Conservation (phyloP, 2,888 invertebrate species). For the Caenorhabditis angaria region DNA sequence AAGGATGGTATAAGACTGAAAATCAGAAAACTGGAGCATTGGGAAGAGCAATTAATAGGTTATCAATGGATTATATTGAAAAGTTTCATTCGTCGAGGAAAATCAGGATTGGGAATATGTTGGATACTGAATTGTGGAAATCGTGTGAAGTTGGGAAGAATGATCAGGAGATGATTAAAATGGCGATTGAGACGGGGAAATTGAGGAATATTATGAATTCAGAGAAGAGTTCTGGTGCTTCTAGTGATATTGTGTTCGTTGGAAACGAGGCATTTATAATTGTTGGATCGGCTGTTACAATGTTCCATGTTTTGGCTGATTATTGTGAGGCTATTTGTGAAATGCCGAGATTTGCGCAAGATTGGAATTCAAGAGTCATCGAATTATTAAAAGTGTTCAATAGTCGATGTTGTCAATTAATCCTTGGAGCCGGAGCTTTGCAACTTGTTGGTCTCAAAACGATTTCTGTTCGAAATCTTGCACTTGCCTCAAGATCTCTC, state of each 20-base stretch:
- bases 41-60: constrained; percentile 27
- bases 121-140: constrained; percentile 93
- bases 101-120: constrained; percentile 79
- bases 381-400: constrained; percentile 75
- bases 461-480: constrained; percentile 90
- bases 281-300: constrained; percentile 80
- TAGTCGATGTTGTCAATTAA: constrained; percentile 82
- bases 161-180: constrained; percentile 83
- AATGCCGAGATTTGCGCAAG: constrained; percentile 76
- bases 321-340: constrained; percentile 86
- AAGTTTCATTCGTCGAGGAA: constrained; percentile 89
- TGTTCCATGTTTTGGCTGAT: constrained; percentile 89
- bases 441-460: constrained; percentile 86
- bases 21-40: constrained; percentile 25
- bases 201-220: background rate
- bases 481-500: constrained; percentile 75
- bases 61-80: constrained; percentile 86
- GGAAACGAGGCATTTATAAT: background rate
- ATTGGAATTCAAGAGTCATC: constrained; percentile 75
- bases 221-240: background rate
- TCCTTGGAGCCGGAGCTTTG: constrained; percentile 94
- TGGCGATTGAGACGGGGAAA: constrained; percentile 28
- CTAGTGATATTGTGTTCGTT: background rate
- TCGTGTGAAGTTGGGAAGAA: constrained; percentile 88
- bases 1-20: constrained; percentile 50